Percentiles rank a stretch among this genome's conserved stretches.
Evolutionary conservation across 2,113 vertebrate genomes (phyloP).

Genomic region (Felis chaus): DNA sequence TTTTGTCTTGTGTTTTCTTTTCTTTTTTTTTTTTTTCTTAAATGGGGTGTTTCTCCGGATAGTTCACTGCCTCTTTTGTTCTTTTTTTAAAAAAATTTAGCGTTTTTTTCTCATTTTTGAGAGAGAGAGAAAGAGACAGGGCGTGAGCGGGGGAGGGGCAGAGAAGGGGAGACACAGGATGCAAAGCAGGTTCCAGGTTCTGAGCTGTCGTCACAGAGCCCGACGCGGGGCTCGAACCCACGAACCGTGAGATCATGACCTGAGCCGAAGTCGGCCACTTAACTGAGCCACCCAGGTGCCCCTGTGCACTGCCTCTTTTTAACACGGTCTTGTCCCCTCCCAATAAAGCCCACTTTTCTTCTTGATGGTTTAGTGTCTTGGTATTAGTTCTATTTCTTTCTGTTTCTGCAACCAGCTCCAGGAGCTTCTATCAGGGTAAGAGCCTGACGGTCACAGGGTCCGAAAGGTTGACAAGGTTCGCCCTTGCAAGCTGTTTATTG

Average conservation of each 20-base stretch:
- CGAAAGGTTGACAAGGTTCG: neutral
- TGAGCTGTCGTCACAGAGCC: too few species aligned
- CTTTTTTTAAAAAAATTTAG: too few species aligned
- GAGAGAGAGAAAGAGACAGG: too few species aligned
- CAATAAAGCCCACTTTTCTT: neutral
- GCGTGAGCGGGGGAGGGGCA: too few species aligned
- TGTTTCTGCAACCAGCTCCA: neutral
- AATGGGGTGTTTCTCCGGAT: neutral
- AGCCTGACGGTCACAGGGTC: rapidly evolving
- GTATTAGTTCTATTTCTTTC: neutral
- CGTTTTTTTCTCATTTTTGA: too few species aligned
- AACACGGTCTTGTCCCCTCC: neutral
- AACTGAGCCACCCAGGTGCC: too few species aligned
- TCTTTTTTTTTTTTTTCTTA: neutral
- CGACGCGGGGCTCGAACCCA: too few species aligned
- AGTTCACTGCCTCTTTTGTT: neutral
- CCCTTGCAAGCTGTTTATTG: neutral
- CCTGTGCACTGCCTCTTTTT: neutral
- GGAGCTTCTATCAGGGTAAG: neutral
- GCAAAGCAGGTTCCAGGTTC: too few species aligned
- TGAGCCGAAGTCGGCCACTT: too few species aligned
- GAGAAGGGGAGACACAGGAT: too few species aligned
- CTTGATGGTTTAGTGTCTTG: neutral
- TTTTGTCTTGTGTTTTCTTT: too few species aligned
- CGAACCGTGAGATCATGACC: too few species aligned